Conservation (phyloP, 2,113 vertebrate genomes). For the Neodontobutis hainanensis region DNA sequence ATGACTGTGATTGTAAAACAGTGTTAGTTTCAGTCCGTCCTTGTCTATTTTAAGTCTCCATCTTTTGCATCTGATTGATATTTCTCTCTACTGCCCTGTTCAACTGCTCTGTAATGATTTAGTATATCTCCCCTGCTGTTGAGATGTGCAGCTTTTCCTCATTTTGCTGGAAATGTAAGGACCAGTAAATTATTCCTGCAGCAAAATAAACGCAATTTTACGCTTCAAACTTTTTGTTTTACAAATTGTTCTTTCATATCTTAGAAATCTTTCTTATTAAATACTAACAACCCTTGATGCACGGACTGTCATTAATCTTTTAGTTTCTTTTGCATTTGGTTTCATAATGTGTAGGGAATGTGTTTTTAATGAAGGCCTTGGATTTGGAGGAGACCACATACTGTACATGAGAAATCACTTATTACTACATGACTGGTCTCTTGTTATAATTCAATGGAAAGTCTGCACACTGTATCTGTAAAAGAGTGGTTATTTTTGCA, state of each 20-base stretch:
- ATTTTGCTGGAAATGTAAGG: conserved; percentile 2
- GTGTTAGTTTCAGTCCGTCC: no score
- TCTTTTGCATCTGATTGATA: conserved; percentile 7
- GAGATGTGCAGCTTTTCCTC: neutral
- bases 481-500: no score
- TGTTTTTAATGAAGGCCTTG: no score
- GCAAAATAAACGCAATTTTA: neutral
- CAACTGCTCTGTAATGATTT: conserved; percentile 8
- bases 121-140: neutral
- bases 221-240: neutral
- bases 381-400: no score
- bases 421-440: no score
- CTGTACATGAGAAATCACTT: no score
- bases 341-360: no score
- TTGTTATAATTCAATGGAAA: no score
- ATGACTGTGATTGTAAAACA: neutral
- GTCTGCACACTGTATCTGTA: no score
- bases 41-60: neutral
- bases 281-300: neutral
- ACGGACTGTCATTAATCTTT: no score
- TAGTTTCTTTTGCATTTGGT: no score
- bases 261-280: neutral
- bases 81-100: neutral
- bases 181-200: neutral
- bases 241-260: neutral